phyloP scores from a whole-genome alignment of 2,797 vertebrate genomes.

The Hoplostethus atlanticus region DNA sequence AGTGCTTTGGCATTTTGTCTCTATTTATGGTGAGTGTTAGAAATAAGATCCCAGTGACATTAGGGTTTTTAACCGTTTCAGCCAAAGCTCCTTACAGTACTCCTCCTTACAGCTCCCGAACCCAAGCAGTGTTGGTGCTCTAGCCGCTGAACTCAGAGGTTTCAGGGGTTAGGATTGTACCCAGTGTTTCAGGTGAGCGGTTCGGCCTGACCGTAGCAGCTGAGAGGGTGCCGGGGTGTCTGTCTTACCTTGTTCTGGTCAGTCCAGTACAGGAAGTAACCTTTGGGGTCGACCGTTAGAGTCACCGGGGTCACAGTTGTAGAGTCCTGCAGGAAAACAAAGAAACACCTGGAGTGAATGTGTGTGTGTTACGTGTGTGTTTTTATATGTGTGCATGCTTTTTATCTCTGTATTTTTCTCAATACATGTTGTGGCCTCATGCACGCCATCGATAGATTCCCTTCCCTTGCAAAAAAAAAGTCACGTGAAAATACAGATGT shows the following conservation, averaged over 20 bases:
- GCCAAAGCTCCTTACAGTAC: background rate
- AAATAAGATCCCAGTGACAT: background rate
- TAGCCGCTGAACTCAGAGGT: background rate
- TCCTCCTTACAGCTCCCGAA: background rate
- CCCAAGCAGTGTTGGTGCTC: too few species aligned
- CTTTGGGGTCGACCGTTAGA: conserved; percentile 85
- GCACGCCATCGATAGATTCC: too few species aligned
- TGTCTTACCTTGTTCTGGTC: conserved; percentile 87
- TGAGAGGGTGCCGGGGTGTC: background rate
- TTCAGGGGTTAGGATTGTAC: too few species aligned
- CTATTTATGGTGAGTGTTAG: too few species aligned
- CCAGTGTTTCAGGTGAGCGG: background rate
- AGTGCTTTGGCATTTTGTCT: too few species aligned
- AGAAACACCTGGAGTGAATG: conserved; percentile 50
- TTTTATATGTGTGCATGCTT: background rate
- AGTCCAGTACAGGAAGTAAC: conserved; percentile 88
- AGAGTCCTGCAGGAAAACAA: conserved; percentile 77
- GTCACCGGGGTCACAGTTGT: conserved; percentile 84
- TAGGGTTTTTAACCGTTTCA: background rate
- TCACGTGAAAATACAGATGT: too few species aligned
- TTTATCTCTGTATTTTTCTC: background rate
- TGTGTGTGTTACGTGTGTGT: conserved; percentile 12
- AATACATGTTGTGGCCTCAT: too few species aligned
- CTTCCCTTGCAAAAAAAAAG: too few species aligned
- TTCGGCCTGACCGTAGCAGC: too few species aligned